These are phyloP conservation scores for Lucilia cuprina DNA, from an alignment of 1,140 invertebrate genomes.

Conservation along the genomic window DNA sequence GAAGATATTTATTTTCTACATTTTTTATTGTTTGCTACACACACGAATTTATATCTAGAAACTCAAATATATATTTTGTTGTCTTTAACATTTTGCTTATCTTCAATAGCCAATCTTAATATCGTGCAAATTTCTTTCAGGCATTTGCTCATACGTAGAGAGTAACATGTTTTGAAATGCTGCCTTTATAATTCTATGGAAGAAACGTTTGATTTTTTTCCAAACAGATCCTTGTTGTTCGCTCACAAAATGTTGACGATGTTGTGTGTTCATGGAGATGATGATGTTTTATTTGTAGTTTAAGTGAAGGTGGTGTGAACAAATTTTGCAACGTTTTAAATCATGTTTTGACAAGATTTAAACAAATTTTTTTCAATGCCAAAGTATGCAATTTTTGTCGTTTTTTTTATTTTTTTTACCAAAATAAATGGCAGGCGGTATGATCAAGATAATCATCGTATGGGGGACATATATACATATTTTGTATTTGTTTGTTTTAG, in stretches of 20 bases:
- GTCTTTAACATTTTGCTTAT: neutral
- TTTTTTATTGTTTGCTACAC: neutral
- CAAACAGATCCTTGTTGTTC: conserved; percentile 12
- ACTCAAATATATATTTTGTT: neutral
- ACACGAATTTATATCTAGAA: neutral
- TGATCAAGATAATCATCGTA: conserved; percentile 16
- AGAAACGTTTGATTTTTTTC: neutral
- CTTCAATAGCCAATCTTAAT: neutral
- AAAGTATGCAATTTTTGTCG: neutral
- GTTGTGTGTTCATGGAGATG: neutral
- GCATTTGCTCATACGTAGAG: neutral
- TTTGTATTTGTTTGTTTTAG: neutral
- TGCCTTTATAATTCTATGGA: neutral
- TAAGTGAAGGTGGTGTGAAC: conserved; percentile 13
- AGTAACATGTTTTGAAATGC: neutral
- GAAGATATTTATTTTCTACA: neutral
- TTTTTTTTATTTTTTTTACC: neutral
- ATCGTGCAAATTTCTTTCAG: conserved; percentile 7
- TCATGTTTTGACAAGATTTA: conserved; percentile 35
- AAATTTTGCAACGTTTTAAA: conserved; percentile 33
- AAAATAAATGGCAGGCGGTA: conserved; percentile 15
- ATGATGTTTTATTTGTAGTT: neutral
- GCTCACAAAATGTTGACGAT: too few relatives aligned
- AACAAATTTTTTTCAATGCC: conserved; percentile 34
- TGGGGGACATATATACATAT: neutral